Evolutionary conservation across 2,888 invertebrate genomes (phyloP), one percentile per base, ranked within the genome.

Genomic region (Harpalus rubripes): DNA sequence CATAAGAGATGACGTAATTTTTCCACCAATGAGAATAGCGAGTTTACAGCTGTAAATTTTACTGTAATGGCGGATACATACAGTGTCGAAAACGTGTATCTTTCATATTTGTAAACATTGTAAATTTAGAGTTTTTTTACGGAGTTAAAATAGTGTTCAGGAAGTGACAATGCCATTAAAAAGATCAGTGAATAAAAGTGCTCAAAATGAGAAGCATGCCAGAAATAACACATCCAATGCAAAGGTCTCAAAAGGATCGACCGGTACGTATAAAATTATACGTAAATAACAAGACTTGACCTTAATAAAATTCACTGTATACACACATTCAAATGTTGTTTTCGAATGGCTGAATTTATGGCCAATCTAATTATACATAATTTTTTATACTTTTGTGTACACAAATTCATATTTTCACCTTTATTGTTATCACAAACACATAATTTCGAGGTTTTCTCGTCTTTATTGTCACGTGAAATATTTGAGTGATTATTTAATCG

Each of bases 81-180:
- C 63, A 78, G 58, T 78, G 56, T 74, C 39, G 84, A 84, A 84
- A 84, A 84, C 84, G 84, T 84, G 84, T 84, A 78, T 84, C 63
- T 41, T 16, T 44, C 41, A 39, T 41, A 63, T 84, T 78, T 63
- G 84, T 84, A 84, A 84, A 84, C 84, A 78, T 76, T 65, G 78
- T 32, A 26, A 63, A 32, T 44, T 63, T 74, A 18, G 12, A 63
- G 83, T 72, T 74, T 83, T 72, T 76, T 58, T 18, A 59, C n/a
- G 6, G 41, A 32, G 41, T 52, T 18, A 4, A 12, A 78, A 78
- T 41, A 61, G 84, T 84, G 63, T 26, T 59, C 61, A 78, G n/a
- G 8, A 15, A 84, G 84, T 84, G 84, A 84, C 61, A 84, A 84
- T 84, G 84, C 84, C 84, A 16, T 78, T 84, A 78, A 84, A 84